These are phyloP conservation scores for Beroe ovata DNA, from an alignment of 37 sponge, comb jelly and placozoan genomes.

Conservation along the genomic window DNA sequence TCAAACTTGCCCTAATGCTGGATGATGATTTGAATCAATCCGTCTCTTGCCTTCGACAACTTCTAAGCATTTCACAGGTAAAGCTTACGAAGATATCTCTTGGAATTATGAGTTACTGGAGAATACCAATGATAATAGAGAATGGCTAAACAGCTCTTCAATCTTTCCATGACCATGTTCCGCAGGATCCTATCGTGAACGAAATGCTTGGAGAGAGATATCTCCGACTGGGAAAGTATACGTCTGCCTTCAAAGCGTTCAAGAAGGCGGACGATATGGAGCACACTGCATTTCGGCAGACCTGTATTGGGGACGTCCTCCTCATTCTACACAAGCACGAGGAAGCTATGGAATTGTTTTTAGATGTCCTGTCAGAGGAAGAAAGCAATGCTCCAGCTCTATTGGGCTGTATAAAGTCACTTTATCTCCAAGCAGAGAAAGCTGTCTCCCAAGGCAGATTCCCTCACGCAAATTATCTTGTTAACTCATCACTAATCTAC, in stretches of 20 bases:
- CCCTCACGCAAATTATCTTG: neutral
- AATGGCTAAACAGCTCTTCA: neutral
- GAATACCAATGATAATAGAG: too few relatives aligned
- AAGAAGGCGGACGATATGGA: neutral
- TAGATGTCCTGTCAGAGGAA: neutral
- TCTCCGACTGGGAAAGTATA: neutral
- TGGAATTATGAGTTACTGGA: too few relatives aligned
- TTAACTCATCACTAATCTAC: neutral
- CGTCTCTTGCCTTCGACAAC: too few relatives aligned
- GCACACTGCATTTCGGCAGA: neutral
- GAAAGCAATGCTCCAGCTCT: neutral
- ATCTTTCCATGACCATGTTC: neutral
- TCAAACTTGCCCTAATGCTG: neutral
- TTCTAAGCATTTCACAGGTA: too few relatives aligned
- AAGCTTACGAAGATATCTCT: too few relatives aligned
- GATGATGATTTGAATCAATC: too few relatives aligned
- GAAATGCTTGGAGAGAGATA: constrained; percentile 47
- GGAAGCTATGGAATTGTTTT: neutral
- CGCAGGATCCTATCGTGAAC: neutral
- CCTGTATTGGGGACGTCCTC: neutral
- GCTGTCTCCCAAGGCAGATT: neutral
- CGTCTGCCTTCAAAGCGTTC: constrained; percentile 10
- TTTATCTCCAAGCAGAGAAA: neutral
- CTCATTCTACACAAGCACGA: neutral
- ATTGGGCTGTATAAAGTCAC: neutral